Percentiles rank a stretch among this genome's conserved stretches.
Evolutionary conservation across 2,113 vertebrate species (phyloP).

Genomic region (Chroicocephalus ridibundus): DNA sequence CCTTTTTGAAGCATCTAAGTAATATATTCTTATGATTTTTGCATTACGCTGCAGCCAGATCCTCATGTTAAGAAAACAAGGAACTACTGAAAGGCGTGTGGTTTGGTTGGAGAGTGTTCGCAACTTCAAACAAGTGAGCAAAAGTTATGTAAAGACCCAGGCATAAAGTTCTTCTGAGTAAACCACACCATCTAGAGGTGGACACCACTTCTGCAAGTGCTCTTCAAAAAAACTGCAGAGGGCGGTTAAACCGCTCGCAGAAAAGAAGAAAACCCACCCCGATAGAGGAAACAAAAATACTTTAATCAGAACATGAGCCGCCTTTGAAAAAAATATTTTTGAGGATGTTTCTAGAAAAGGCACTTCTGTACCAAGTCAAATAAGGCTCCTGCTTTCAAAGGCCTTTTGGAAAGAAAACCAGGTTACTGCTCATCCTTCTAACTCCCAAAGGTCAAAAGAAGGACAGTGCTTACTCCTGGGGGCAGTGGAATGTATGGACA

Average conservation of each 20-base stretch:
- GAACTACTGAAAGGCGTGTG: not conserved
- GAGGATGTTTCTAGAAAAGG: not conserved
- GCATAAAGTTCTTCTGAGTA: not conserved
- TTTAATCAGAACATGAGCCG: not conserved
- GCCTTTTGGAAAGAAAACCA: not conserved
- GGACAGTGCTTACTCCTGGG: not conserved
- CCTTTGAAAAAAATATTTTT: not conserved
- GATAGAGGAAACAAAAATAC: not conserved
- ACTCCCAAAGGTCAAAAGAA: not conserved
- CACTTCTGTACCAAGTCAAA: not conserved
- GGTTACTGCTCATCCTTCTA: not conserved
- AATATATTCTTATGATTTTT: not conserved
- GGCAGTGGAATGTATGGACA: not conserved
- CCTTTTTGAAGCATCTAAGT: not conserved
- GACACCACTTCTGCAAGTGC: not conserved
- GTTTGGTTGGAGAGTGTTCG: not conserved
- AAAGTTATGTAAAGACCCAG: not conserved
- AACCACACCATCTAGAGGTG: constrained; percentile 72
- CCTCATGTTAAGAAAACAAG: not conserved
- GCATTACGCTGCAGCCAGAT: not conserved
- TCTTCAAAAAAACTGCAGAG: not conserved
- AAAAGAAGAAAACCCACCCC: not conserved
- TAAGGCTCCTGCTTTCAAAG: not conserved
- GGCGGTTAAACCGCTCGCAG: accelerated
- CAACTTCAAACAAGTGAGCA: not conserved